Conservation (phyloP, 2,888 invertebrate genomes). For the Habrosyne pyritoides region DNA sequence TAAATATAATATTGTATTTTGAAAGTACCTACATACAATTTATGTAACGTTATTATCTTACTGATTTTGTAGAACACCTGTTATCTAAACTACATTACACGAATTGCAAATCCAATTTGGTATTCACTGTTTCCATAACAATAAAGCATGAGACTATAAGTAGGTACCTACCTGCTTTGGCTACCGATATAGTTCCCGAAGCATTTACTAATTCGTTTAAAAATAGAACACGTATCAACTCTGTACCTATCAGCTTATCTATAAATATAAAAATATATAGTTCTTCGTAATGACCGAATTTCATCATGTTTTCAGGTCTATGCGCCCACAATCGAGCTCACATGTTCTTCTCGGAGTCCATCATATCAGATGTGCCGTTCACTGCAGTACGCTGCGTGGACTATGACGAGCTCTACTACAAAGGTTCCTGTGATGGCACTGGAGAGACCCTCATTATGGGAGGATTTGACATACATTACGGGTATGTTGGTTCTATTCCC, state of each 20-base stretch:
- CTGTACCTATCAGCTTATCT: too few relatives aligned
- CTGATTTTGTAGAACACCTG: too few relatives aligned
- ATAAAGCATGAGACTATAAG: too few relatives aligned
- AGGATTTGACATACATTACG: constrained; percentile 77
- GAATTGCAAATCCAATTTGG: too few relatives aligned
- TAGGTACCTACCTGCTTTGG: too few relatives aligned
- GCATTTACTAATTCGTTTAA: too few relatives aligned
- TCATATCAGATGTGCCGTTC: constrained; percentile 71
- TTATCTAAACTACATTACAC: too few relatives aligned
- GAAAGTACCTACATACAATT: not conserved
- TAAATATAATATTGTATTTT: not conserved
- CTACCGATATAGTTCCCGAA: too few relatives aligned
- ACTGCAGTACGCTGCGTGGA: constrained; percentile 72
- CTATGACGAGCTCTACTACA: constrained; percentile 74
- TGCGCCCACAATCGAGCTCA: constrained; percentile 82
- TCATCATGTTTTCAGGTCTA: constrained; percentile 56
- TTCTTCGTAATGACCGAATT: not conserved
- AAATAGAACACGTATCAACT: too few relatives aligned
- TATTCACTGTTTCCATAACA: too few relatives aligned
- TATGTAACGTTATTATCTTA: too few relatives aligned
- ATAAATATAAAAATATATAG: too few relatives aligned
- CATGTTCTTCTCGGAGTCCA: constrained; percentile 82
- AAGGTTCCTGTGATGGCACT: constrained; percentile 70
- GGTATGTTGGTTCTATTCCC: constrained; percentile 47
- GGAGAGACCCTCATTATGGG: constrained; percentile 80